Conservation (phyloP, 2,113 vertebrate species). For the Protomyctophum bolini region DNA sequence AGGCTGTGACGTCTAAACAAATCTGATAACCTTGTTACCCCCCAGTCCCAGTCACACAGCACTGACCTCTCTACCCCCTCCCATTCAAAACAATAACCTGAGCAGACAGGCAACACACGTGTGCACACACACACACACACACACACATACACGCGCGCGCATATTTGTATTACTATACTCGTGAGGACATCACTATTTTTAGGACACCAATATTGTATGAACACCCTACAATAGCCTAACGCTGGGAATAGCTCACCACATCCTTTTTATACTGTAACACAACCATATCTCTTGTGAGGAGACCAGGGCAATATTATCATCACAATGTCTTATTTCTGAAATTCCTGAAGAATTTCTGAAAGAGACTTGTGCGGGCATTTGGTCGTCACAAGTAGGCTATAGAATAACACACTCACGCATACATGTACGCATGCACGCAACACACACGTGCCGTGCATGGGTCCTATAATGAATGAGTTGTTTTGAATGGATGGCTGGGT, state of each 20-base stretch:
- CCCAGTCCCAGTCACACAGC: conserved; percentile 52
- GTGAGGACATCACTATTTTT: no score
- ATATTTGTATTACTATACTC: no score
- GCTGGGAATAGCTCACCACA: no score
- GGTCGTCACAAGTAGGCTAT: no score
- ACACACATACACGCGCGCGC: no score
- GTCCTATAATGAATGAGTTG: conserved; percentile 67
- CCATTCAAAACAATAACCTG: conserved; percentile 69
- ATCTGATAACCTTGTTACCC: conserved; percentile 75
- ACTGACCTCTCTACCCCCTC: conserved; percentile 43
- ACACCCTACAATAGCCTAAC: no score
- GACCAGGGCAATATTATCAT: no score
- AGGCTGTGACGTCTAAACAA: conserved; percentile 75
- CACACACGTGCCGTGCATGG: conserved; percentile 37
- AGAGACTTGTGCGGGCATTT: background rate
- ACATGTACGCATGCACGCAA: conserved; percentile 45
- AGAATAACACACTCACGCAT: conserved; percentile 25
- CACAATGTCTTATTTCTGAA: background rate
- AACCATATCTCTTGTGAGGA: background rate
- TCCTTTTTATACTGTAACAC: background rate
- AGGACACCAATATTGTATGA: no score
- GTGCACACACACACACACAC: no score
- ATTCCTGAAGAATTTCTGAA: background rate
- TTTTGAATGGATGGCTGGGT: conserved; percentile 73
- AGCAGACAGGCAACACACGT: conserved; percentile 55